phyloP scores from a whole-genome alignment of 2,797 vertebrate species.

The Chromis chromis region DNA sequence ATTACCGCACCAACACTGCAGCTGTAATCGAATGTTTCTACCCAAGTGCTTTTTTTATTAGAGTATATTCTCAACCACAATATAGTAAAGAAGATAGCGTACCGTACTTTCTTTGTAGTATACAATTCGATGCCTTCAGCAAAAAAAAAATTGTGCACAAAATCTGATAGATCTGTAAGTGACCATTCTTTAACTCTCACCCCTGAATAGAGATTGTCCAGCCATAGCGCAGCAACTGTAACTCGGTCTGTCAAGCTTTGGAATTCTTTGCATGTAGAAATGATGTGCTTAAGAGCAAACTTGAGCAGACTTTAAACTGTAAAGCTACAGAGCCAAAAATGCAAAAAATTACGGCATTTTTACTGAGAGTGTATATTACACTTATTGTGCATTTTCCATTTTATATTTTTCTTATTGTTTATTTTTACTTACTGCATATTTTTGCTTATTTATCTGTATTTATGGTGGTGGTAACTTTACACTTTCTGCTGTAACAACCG shows the following conservation, averaged over 20 bases:
- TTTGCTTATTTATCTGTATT: too few species aligned
- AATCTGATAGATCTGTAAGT: slow-evolving; percentile 9
- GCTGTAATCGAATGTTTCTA: not conserved
- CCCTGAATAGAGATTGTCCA: not conserved
- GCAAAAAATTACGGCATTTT: too few species aligned
- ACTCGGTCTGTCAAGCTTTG: slow-evolving; percentile 4
- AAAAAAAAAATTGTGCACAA: slow-evolving; percentile 6
- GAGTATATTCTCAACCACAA: not conserved
- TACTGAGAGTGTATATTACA: too few species aligned
- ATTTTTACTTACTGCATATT: too few species aligned
- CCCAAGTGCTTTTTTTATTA: not conserved
- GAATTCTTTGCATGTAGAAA: slow-evolving; percentile 11
- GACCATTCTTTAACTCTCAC: not conserved
- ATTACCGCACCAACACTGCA: not conserved
- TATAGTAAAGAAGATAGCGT: not conserved
- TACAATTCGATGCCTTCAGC: not conserved
- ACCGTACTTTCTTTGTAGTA: not conserved
- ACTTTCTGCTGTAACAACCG: too few species aligned
- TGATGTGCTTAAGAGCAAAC: not conserved
- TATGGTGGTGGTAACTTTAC: too few species aligned
- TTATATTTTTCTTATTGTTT: too few species aligned
- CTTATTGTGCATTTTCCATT: too few species aligned
- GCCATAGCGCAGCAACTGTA: not conserved
- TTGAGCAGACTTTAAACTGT: not conserved
- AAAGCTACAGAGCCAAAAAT: too few species aligned